Conservation (phyloP, 2,113 vertebrate species). For the Carollia perspicillata region DNA sequence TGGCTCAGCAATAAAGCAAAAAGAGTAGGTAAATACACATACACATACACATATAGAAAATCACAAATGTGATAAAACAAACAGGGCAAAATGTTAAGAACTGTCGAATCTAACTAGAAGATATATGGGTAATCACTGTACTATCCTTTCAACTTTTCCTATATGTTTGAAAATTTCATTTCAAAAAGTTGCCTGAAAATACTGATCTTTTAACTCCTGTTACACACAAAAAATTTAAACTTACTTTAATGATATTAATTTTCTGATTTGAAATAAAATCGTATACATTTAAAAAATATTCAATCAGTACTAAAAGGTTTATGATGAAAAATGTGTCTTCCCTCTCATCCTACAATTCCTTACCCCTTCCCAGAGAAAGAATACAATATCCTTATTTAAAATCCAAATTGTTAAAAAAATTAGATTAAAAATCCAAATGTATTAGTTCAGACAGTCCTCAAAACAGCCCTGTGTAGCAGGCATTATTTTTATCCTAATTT, state of each 20-base stretch:
- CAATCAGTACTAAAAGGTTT: not conserved
- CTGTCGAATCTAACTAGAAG: not conserved
- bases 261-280: not conserved
- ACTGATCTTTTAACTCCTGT: not conserved
- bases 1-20: not conserved
- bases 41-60: not conserved
- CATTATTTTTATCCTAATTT: not conserved
- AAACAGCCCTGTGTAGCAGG: not conserved
- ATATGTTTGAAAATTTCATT: not conserved
- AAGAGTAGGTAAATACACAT: not conserved
- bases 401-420: not conserved
- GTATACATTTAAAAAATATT: not conserved
- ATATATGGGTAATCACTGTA: not conserved
- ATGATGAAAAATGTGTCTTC: not conserved
- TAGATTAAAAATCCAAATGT: not conserved
- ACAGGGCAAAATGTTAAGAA: conserved; percentile 12
- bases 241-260: not conserved
- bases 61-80: not conserved
- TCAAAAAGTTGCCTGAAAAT: not conserved
- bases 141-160: not conserved
- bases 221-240: not conserved
- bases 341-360: not conserved
- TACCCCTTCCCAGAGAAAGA: not conserved
- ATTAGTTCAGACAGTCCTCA: not conserved
- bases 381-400: not conserved